phyloP scores from a whole-genome alignment of 2,113 vertebrate species.

The Paedocypris sp. region DNA sequence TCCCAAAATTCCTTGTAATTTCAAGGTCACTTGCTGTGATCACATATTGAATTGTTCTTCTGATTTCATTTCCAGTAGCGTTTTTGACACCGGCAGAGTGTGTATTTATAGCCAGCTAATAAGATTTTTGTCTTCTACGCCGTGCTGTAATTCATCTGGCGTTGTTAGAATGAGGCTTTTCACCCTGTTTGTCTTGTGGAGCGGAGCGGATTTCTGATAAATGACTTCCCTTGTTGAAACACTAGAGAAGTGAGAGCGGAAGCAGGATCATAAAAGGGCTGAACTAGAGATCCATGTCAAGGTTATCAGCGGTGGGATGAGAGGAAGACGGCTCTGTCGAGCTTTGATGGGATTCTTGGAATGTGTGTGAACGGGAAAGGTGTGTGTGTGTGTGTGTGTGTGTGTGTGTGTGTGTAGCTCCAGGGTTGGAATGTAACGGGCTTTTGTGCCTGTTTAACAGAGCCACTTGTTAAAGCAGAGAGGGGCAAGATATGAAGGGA shows the following conservation, averaged over 20 bases:
- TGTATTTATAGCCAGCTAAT: too few relatives aligned
- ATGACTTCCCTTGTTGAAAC: background rate
- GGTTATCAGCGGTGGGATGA: background rate
- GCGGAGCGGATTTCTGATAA: too few relatives aligned
- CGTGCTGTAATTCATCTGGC: too few relatives aligned
- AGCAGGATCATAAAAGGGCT: background rate
- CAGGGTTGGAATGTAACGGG: constrained; percentile 26
- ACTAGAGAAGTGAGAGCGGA: background rate
- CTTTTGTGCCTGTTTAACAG: constrained; percentile 27
- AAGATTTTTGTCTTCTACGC: too few relatives aligned
- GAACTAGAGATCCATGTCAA: constrained; percentile 1
- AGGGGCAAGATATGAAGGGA: background rate
- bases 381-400: constrained; percentile 1
- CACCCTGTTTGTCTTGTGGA: too few relatives aligned
- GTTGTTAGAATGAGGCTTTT: too few relatives aligned
- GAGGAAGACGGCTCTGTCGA: background rate
- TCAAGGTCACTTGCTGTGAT: too few relatives aligned
- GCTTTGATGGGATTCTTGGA: constrained; percentile 19
- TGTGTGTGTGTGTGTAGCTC: background rate
- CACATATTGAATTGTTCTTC: too few relatives aligned
- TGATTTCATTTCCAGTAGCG: too few relatives aligned
- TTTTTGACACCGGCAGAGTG: too few relatives aligned
- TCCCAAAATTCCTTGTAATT: too few relatives aligned
- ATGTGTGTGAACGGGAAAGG: constrained; percentile 6
- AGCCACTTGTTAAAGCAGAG: constrained; percentile 23